These are phyloP conservation scores for Caenorhabditis macrosperma DNA, from an alignment of 2,888 invertebrate species.

Conservation along the genomic window DNA sequence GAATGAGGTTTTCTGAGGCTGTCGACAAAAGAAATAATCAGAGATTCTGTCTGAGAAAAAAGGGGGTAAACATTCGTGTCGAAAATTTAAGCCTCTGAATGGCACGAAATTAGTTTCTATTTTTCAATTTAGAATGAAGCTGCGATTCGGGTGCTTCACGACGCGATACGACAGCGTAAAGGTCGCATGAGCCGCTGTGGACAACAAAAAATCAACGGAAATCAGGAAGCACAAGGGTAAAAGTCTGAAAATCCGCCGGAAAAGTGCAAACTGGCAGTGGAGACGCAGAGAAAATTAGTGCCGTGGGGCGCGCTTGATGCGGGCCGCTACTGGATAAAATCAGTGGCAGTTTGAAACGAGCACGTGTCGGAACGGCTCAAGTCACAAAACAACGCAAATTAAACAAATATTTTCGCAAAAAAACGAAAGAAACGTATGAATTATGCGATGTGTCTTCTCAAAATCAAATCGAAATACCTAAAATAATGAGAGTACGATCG, in stretches of 20 bases:
- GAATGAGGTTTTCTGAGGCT: background rate
- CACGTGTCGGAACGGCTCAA: background rate
- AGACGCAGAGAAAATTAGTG: slow-evolving; percentile 47
- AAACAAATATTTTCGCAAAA: too few species aligned
- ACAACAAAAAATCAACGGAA: slow-evolving; percentile 12
- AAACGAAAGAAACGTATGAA: too few species aligned
- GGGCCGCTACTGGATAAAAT: slow-evolving; percentile 5
- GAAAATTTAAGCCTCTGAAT: slow-evolving; percentile 20
- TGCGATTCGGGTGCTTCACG: background rate
- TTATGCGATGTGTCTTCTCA: too few species aligned
- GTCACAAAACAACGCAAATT: too few species aligned
- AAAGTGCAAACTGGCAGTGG: slow-evolving; percentile 21
- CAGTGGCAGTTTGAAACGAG: slow-evolving; percentile 19
- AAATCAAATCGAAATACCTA: too few species aligned
- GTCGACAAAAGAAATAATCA: slow-evolving; percentile 8
- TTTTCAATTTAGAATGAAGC: background rate
- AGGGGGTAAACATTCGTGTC: background rate
- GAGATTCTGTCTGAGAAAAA: slow-evolving; percentile 13
- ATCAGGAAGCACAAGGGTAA: slow-evolving; percentile 18
- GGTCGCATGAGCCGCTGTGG: background rate
- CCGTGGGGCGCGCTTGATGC: slow-evolving; percentile 32
- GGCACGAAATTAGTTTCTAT: background rate
- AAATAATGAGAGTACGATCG: too few species aligned
- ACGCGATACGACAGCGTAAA: background rate
- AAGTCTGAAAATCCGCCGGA: slow-evolving; percentile 35